These are phyloP conservation scores for Ellobium chinense DNA, from an alignment of 2,888 invertebrate genomes.

Conservation along the genomic window DNA sequence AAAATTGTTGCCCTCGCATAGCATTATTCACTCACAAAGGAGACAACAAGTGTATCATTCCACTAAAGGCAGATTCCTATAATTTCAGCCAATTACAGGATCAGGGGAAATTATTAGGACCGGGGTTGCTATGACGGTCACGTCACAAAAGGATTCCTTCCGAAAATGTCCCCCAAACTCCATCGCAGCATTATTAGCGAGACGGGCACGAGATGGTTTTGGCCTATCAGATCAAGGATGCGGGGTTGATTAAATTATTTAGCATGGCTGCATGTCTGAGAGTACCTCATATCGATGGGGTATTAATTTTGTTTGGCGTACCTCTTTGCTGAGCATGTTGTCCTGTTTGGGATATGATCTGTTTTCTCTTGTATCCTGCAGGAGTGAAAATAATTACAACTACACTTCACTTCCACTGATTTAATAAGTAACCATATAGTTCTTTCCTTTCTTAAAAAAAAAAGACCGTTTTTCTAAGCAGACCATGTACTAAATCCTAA, in stretches of 20 bases:
- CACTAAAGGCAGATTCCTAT: background rate
- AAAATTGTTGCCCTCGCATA: background rate
- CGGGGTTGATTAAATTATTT: no score
- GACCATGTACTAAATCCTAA: no score
- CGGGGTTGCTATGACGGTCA: background rate
- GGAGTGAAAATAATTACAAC: no score
- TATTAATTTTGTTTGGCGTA: no score
- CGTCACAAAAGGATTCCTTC: constrained; percentile 13
- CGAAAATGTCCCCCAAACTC: background rate
- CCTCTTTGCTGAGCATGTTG: background rate
- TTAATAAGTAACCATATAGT: no score
- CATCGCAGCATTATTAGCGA: background rate
- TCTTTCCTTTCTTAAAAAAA: no score
- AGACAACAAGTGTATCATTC: background rate
- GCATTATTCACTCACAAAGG: background rate
- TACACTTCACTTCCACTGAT: no score
- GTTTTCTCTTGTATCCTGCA: background rate
- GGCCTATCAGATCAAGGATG: background rate
- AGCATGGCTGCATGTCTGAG: no score
- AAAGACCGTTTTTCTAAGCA: no score
- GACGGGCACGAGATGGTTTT: background rate
- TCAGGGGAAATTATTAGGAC: constrained; percentile 4
- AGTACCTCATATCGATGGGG: no score
- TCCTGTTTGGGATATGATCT: background rate
- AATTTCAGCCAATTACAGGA: background rate